Conservation (phyloP, 2,113 vertebrate species). For the Prietella phreatophila region DNA sequence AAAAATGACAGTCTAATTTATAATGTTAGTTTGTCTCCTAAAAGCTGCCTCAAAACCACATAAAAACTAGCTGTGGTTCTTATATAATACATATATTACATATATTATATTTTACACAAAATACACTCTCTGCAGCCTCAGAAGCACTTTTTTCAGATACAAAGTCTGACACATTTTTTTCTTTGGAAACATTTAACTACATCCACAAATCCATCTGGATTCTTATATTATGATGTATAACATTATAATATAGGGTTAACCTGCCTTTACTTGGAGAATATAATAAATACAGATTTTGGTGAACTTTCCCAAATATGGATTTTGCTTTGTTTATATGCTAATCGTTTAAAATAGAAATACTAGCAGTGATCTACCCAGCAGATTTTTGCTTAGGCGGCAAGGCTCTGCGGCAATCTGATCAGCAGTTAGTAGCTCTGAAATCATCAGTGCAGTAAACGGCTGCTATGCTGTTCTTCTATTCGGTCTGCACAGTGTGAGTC, state of each 20-base stretch:
- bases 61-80: neutral
- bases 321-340: conserved; percentile 1
- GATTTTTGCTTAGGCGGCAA: conserved; percentile 19
- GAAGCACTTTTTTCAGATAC: neutral
- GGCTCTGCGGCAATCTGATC: conserved; percentile 7
- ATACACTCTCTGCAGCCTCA: neutral
- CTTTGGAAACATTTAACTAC: neutral
- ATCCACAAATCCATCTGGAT: neutral
- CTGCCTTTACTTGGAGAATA: neutral
- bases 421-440: conserved; percentile 29
- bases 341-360: neutral
- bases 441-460: conserved; percentile 39
- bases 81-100: neutral
- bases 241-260: neutral
- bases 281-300: neutral
- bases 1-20: neutral
- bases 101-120: neutral
- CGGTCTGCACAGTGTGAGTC: conserved; percentile 28
- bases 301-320: neutral
- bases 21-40: neutral
- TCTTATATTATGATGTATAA: neutral
- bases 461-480: conserved; percentile 5
- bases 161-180: neutral
- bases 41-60: neutral
- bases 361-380: neutral